Conservation (phyloP, 2,113 vertebrate species). For the Delphinus delphis region DNA sequence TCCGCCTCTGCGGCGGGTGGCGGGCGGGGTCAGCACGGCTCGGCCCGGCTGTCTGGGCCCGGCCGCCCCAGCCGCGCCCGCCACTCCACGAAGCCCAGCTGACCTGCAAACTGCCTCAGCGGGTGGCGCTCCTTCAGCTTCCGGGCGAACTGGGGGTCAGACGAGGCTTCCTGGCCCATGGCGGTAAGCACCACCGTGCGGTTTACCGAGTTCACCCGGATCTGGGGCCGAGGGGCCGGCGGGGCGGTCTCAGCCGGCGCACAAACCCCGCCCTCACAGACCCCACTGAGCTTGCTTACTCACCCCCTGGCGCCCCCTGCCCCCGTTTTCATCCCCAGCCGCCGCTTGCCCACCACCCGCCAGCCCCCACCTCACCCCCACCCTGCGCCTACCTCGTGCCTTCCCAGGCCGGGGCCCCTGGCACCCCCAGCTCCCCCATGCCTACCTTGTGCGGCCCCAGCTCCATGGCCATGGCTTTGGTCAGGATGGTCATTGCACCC, state of each 20-base stretch:
- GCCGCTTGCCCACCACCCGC: neutral
- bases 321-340: neutral
- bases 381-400: neutral
- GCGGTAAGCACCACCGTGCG: slow-evolving; percentile 94
- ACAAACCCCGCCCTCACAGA: neutral
- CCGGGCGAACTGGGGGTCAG: slow-evolving; percentile 83
- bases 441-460: slow-evolving; percentile 91
- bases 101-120: slow-evolving; percentile 92
- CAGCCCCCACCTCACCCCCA: neutral
- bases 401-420: neutral
- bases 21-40: too few species aligned
- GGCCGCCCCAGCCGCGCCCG: fast-evolving
- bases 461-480: slow-evolving; percentile 93
- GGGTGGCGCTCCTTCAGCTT: slow-evolving; percentile 90
- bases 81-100: neutral
- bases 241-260: neutral
- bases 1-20: slow-evolving; percentile 89
- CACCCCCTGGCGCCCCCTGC: neutral
- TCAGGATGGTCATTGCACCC: slow-evolving; percentile 93
- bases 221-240: slow-evolving; percentile 79
- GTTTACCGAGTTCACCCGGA: slow-evolving; percentile 93
- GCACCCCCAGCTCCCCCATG: neutral
- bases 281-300: neutral
- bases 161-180: slow-evolving; percentile 87
- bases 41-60: neutral